A percentile compares a stretch with the other conserved stretches of the same genome.
Conservation (phyloP, 2,113 vertebrate genomes). For the Eidolon helvum region DNA sequence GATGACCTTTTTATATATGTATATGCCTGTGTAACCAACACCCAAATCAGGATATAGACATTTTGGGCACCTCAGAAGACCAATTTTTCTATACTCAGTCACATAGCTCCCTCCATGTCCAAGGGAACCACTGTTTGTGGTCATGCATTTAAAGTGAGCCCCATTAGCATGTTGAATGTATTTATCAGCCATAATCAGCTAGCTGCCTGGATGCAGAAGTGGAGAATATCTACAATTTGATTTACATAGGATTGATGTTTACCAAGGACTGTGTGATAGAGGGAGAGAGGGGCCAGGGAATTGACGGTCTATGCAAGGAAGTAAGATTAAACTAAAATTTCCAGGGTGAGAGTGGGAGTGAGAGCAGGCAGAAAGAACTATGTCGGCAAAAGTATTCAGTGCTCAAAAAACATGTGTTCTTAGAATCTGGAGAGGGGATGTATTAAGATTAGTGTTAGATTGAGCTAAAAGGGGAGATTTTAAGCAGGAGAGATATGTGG, state of each 20-base stretch:
- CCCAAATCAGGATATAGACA: background rate
- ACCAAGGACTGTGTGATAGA: background rate
- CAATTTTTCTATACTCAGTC: background rate
- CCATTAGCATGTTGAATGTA: background rate
- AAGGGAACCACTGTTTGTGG: background rate
- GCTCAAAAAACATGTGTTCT: background rate
- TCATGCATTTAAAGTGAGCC: background rate
- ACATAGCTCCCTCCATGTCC: background rate
- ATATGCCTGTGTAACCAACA: background rate
- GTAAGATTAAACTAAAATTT: constrained; percentile 1
- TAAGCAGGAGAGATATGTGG: background rate
- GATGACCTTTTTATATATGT: background rate
- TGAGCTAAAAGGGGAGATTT: background rate
- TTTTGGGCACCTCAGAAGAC: background rate
- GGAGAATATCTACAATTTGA: background rate
- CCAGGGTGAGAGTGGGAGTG: background rate
- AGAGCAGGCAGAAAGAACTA: background rate
- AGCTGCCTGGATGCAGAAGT: background rate
- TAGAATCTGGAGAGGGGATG: background rate
- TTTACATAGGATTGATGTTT: background rate
- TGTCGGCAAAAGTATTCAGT: background rate
- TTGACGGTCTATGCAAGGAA: background rate
- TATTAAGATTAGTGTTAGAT: background rate
- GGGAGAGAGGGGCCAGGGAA: background rate
- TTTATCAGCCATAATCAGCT: background rate